A percentile compares a stretch with the other conserved stretches of the same genome.
phyloP scores from a whole-genome alignment of 2,888 invertebrate species.

The Byasa hedistus region DNA sequence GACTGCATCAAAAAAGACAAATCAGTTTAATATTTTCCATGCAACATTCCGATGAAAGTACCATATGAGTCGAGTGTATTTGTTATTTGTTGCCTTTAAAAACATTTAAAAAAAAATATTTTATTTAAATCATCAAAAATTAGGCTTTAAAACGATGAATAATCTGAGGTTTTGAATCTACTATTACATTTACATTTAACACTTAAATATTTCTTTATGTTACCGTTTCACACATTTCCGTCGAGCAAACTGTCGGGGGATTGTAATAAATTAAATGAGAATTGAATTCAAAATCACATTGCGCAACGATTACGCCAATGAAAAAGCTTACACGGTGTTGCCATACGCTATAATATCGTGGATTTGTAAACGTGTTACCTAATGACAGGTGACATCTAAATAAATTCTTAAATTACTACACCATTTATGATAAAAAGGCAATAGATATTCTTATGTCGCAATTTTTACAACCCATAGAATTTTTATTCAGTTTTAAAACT shows the following conservation, averaged over 20 bases:
- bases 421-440: too few relatives aligned
- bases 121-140: too few relatives aligned
- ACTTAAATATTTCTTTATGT: neutral
- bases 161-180: too few relatives aligned
- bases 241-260: neutral
- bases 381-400: too few relatives aligned
- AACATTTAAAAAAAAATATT: too few relatives aligned
- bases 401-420: too few relatives aligned
- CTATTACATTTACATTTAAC: neutral
- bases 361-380: too few relatives aligned
- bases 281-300: neutral
- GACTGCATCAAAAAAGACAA: slow-evolving; percentile 12
- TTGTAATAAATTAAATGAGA: neutral
- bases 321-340: neutral
- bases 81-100: neutral
- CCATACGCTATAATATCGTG: neutral
- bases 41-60: slow-evolving; percentile 22
- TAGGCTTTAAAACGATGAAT: too few relatives aligned
- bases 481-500: too few relatives aligned
- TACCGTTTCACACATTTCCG: neutral
- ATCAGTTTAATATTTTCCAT: slow-evolving; percentile 20
- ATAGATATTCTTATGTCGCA: too few relatives aligned
- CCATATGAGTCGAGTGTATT: slow-evolving; percentile 2
- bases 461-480: too few relatives aligned
- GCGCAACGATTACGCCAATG: neutral